A percentile compares a stretch with the other conserved stretches of the same genome.
Conservation (phyloP, 2,113 vertebrate species). For the Micromys minutus region DNA sequence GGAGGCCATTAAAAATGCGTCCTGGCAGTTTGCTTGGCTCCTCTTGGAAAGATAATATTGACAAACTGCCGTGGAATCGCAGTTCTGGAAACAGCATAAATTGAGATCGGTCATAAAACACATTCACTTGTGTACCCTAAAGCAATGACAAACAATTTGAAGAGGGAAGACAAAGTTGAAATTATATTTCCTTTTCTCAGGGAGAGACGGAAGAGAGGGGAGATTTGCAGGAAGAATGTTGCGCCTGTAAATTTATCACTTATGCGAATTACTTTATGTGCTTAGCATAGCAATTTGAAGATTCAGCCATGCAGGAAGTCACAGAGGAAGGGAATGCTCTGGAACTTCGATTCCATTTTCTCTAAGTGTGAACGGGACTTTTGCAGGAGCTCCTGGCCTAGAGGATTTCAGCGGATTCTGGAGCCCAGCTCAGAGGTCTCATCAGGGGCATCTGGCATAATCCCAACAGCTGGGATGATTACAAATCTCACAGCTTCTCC, state of each 20-base stretch:
- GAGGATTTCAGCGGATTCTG: neutral
- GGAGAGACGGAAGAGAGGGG: constrained; percentile 15
- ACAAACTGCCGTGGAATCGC: constrained; percentile 69
- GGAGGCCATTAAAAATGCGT: constrained; percentile 72
- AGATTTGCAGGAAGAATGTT: constrained; percentile 31
- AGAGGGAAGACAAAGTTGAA: constrained; percentile 69
- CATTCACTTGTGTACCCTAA: constrained; percentile 62
- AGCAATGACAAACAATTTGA: constrained; percentile 70
- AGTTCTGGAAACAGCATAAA: constrained; percentile 71
- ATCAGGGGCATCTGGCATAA: neutral
- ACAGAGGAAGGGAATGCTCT: neutral
- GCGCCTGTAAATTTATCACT: constrained; percentile 54
- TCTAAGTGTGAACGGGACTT: neutral
- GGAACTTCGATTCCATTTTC: neutral
- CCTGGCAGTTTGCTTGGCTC: constrained; percentile 41
- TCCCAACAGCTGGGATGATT: neutral
- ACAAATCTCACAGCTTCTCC: neutral
- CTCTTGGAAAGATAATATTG: constrained; percentile 77
- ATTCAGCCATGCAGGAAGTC: constrained; percentile 3
- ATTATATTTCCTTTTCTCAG: constrained; percentile 64
- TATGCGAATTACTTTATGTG: constrained; percentile 30
- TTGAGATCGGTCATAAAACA: constrained; percentile 70
- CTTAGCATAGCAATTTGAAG: constrained; percentile 51
- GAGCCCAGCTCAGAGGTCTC: neutral
- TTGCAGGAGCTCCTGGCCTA: neutral